phyloP scores from a whole-genome alignment of 2,888 invertebrate species.

The Rosalia funebris region DNA sequence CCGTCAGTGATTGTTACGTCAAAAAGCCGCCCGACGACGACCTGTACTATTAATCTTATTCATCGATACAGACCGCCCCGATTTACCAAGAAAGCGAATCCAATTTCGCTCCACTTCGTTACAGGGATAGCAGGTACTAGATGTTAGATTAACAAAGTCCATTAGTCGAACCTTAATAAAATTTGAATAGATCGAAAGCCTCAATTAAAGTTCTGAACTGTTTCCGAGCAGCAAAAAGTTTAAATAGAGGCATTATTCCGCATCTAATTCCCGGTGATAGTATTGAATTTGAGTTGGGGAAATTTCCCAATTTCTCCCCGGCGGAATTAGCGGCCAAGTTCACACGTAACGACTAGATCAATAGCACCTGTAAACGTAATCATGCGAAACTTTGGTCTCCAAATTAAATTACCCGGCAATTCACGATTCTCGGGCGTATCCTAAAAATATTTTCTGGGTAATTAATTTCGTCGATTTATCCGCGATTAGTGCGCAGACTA shows the following conservation, averaged over 20 bases:
- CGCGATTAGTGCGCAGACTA: constrained; percentile 1
- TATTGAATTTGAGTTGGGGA: constrained; percentile 28
- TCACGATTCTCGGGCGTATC: constrained; percentile 25
- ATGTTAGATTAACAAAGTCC: constrained; percentile 26
- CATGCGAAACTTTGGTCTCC: constrained; percentile 56
- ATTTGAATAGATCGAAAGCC: constrained; percentile 33
- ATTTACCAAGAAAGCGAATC: constrained; percentile 9
- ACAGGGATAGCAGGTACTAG: constrained; percentile 15
- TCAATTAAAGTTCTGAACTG: constrained; percentile 27
- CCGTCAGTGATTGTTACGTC: too few relatives aligned
- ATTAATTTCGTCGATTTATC: constrained; percentile 1
- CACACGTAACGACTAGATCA: constrained; percentile 59
- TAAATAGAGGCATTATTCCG: constrained; percentile 39
- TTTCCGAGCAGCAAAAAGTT: constrained; percentile 35
- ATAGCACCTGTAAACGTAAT: constrained; percentile 61
- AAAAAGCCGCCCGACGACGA: too few relatives aligned
- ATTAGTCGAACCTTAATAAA: constrained; percentile 30
- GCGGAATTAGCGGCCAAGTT: constrained; percentile 45
- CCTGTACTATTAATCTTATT: background rate
- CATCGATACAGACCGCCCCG: background rate
- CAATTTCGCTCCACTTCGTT: constrained; percentile 26
- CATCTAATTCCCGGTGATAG: constrained; percentile 30
- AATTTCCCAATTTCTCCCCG: constrained; percentile 27
- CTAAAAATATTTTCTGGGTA: constrained; percentile 1
- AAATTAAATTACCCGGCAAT: constrained; percentile 45